phyloP scores from a whole-genome alignment of 2,888 invertebrate genomes.

The Lasioglossum oenotherae region DNA sequence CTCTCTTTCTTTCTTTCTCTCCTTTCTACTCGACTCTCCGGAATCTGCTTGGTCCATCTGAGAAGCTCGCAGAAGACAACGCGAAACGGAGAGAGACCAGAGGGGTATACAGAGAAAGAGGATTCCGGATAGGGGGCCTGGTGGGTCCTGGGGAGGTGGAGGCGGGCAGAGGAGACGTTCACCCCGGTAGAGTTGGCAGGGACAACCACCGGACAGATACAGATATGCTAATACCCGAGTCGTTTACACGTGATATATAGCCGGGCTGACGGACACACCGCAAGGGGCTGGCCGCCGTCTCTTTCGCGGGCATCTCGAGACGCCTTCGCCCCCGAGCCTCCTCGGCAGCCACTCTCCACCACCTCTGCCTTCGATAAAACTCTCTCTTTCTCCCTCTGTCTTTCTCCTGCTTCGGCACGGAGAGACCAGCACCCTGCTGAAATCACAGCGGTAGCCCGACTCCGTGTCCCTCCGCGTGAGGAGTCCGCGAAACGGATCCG shows the following conservation, averaged over 20 bases:
- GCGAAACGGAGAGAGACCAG: conserved; percentile 14
- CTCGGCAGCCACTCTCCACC: not conserved
- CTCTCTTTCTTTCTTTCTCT: too few relatives aligned
- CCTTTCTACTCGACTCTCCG: conserved; percentile 39
- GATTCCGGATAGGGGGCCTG: conserved; percentile 53
- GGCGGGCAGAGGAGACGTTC: conserved; percentile 72
- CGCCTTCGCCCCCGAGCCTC: conserved; percentile 49
- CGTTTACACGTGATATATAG: conserved; percentile 81
- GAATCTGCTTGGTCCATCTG: conserved; percentile 73
- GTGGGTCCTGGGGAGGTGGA: conserved; percentile 50
- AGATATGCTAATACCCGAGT: conserved; percentile 81
- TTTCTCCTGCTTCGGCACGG: not conserved
- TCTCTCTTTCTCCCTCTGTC: conserved; percentile 1
- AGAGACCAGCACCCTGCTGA: conserved; percentile 54
- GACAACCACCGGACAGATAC: conserved; percentile 78
- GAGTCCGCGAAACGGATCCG: conserved; percentile 29
- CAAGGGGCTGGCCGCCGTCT: conserved; percentile 69
- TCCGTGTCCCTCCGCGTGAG: conserved; percentile 33
- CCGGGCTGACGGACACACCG: conserved; percentile 76
- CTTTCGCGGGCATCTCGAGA: conserved; percentile 67
- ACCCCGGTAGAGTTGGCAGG: conserved; percentile 76
- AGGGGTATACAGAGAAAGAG: conserved; percentile 24
- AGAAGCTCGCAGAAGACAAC: conserved; percentile 29
- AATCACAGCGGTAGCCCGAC: conserved; percentile 56
- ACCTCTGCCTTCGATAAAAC: conserved; percentile 13